Evolutionary conservation across 1,140 invertebrate species (phyloP).

Genomic region (Drosophila athabasca): DNA sequence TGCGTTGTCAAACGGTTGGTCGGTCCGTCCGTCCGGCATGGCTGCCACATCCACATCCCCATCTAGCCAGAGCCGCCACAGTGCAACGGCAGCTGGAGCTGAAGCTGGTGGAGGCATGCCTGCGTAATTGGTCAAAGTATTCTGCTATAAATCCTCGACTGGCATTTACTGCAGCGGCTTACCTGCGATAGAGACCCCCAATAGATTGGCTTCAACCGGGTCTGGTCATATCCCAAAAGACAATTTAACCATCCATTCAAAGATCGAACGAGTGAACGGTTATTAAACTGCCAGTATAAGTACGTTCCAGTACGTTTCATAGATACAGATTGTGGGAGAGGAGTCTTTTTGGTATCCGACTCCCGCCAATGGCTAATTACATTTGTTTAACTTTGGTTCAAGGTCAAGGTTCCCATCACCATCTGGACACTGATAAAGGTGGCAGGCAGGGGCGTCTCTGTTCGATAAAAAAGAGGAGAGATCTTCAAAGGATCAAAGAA

Average conservation of each 20-base stretch:
- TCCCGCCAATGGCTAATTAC: conserved; percentile 22
- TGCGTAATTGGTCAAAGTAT: conserved; percentile 75
- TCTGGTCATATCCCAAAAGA: conserved; percentile 10
- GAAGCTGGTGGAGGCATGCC: conserved; percentile 42
- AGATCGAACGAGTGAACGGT: conserved; percentile 36
- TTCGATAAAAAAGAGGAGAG: neutral
- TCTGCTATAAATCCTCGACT: conserved; percentile 71
- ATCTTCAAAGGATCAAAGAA: neutral
- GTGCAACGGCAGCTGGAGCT: conserved; percentile 1
- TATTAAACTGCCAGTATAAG: conserved; percentile 36
- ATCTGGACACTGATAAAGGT: conserved; percentile 19
- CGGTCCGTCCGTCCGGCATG: neutral
- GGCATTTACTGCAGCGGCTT: conserved; percentile 44
- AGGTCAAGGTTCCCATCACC: conserved; percentile 21
- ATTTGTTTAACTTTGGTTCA: neutral
- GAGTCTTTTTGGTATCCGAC: neutral
- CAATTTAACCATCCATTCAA: conserved; percentile 41
- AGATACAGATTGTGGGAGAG: too few relatives aligned
- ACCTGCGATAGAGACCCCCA: conserved; percentile 21
- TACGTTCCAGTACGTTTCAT: too few relatives aligned
- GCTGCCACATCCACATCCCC: too few relatives aligned
- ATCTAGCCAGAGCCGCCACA: too few relatives aligned
- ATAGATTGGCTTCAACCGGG: conserved; percentile 30
- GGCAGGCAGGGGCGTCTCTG: neutral
- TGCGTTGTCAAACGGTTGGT: conserved; percentile 65